Base-by-base conservation (phyloP, 2,888 invertebrate genomes). In the Ochropleura leucogaster region DNA sequence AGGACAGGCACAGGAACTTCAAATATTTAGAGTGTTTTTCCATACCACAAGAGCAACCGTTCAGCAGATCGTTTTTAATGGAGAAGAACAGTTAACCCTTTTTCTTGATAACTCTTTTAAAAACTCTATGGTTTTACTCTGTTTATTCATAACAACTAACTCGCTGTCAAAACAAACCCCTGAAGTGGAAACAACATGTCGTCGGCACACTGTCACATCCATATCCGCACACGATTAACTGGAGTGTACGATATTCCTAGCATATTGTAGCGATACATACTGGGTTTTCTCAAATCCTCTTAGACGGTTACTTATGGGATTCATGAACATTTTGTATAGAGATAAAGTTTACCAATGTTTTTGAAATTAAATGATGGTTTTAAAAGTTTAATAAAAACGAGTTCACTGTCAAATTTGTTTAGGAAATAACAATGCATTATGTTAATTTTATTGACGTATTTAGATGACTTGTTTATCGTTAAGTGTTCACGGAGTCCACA, bases 291-390 rank as follows among this genome's bases (percentile, higher is more conserved):
- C 55, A 71, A 82, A 81, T 76, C 70, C 76, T 69, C 63, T 74
- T 71, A 79, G 44, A 16, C 65, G 40, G 76, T 77, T 71, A 71
- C 57, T 74, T 69, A 57, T 30, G 30, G 49, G 49, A 59, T 66
- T 73, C 60, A 82, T 77, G 71, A 74, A 46, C 73, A 80, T 74
- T 79, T 68, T 71, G 64, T 65, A 76, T 49, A 68, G 47, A 51
- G 51, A n/a, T 40, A 64, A 74, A 74, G 63, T 82, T 74, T 64
- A 82, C 53, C 82, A 68, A 68, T 74, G 68, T 80, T 80, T 68
- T 72, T 62, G 7, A 68, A 76, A 14, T 72, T 72, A 59, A 76
- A 68, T 67, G 49, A 72, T 63, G 72, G 70, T 51, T 65, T 78
- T 12, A 74, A 46, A 79, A 74, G 12, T 55, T 59, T 30, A 14